phyloP scores from a whole-genome alignment of 2,113 vertebrate genomes.

The Campylomormyrus tamandua region DNA sequence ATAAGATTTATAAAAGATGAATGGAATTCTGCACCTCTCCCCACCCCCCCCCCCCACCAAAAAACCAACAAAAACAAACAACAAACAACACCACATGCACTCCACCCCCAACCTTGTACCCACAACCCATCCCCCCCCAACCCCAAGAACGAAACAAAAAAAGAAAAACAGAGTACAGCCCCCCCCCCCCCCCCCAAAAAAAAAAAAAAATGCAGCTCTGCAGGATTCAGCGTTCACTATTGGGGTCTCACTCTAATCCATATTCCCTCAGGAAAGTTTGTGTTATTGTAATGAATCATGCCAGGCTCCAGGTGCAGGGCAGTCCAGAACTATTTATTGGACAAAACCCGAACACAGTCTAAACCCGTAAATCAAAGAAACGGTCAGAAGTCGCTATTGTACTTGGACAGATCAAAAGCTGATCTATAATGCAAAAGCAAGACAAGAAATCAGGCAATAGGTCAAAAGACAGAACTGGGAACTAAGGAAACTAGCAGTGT shows the following conservation, averaged over 20 bases:
- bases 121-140: too few species aligned
- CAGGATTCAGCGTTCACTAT: not conserved
- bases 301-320: not conserved
- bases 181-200: not conserved
- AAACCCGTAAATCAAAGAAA: not conserved
- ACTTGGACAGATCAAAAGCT: not conserved
- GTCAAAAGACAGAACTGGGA: not conserved
- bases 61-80: too few species aligned
- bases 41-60: not conserved
- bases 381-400: not conserved
- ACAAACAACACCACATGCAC: too few species aligned
- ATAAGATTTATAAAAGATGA: not conserved
- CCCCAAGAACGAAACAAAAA: too few species aligned
- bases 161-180: not conserved
- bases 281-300: not conserved
- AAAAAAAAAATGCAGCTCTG: not conserved
- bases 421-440: not conserved
- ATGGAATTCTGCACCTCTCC: not conserved
- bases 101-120: too few species aligned
- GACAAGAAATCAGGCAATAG: not conserved
- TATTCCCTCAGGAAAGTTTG: not conserved
- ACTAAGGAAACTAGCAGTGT: not conserved
- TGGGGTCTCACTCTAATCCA: not conserved
- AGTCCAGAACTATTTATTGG: not conserved
- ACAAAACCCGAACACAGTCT: not conserved